Conservation (phyloP, 2,888 invertebrate species). For the Acanthosepion esculentum region DNA sequence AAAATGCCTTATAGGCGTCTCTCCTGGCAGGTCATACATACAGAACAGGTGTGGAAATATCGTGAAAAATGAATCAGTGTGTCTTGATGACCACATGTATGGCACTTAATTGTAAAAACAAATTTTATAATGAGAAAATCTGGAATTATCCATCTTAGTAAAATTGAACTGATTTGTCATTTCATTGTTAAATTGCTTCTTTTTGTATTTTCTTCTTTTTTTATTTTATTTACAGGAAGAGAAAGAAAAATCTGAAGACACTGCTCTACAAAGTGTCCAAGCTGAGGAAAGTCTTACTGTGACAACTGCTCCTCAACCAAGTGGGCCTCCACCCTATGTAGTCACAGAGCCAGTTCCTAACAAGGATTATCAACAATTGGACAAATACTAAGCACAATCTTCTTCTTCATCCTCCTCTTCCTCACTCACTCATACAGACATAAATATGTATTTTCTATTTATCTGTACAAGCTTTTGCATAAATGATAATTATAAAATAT, state of each 20-base stretch:
- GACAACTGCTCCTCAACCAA: neutral
- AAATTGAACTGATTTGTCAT: too few relatives aligned
- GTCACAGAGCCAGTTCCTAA: neutral
- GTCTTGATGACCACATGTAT: too few relatives aligned
- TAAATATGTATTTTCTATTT: neutral
- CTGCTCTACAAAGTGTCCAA: neutral
- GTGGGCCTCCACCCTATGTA: neutral
- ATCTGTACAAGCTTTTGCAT: neutral
- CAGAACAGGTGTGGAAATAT: too few relatives aligned
- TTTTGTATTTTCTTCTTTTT: neutral
- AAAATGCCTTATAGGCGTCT: too few relatives aligned
- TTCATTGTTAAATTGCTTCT: neutral
- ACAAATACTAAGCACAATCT: constrained; percentile 13
- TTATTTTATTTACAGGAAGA: neutral
- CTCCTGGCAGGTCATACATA: too few relatives aligned
- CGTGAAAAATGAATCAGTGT: too few relatives aligned
- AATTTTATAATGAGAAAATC: too few relatives aligned
- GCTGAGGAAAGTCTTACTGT: neutral
- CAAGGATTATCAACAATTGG: constrained; percentile 14
- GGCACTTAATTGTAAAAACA: too few relatives aligned
- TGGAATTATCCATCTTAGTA: too few relatives aligned
- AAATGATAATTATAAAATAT: neutral
- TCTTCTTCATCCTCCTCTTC: neutral
- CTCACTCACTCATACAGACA: neutral
- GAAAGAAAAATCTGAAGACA: neutral